Conservation (phyloP, 1,140 invertebrate genomes). For the Lordiphosa clarofinis region DNA sequence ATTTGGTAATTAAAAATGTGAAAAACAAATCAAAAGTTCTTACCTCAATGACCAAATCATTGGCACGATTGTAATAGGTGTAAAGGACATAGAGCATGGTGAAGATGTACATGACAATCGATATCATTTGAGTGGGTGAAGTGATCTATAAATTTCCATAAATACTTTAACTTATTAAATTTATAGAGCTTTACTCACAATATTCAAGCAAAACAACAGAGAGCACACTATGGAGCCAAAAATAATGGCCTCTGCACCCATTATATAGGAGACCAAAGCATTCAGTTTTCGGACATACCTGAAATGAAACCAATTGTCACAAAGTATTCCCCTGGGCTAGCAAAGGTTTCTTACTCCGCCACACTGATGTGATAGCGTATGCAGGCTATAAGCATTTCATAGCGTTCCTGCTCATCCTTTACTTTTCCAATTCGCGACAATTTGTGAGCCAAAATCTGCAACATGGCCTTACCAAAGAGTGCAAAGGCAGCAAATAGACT, state of each 20-base stretch:
- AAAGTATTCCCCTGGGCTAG: not conserved
- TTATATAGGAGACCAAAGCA: slow-evolving; percentile 51
- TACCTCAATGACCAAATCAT: slow-evolving; percentile 66
- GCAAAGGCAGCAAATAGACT: slow-evolving; percentile 68
- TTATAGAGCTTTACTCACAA: too few relatives aligned
- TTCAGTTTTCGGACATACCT: slow-evolving; percentile 63
- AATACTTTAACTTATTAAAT: too few relatives aligned
- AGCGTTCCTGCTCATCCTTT: slow-evolving; percentile 15
- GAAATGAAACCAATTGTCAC: slow-evolving; percentile 4
- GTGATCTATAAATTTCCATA: slow-evolving; percentile 21
- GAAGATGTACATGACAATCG: slow-evolving; percentile 64
- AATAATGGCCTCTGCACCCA: slow-evolving; percentile 64
- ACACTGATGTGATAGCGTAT: slow-evolving; percentile 45
- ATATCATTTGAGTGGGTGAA: slow-evolving; percentile 46
- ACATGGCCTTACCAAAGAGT: slow-evolving; percentile 62
- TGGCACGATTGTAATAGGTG: slow-evolving; percentile 71
- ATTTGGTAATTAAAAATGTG: not conserved
- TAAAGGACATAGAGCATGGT: slow-evolving; percentile 74
- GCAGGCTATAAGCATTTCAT: slow-evolving; percentile 34
- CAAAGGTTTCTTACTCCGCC: slow-evolving; percentile 16
- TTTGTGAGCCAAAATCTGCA: slow-evolving; percentile 54
- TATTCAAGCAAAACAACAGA: slow-evolving; percentile 69
- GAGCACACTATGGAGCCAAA: slow-evolving; percentile 59
- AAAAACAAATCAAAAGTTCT: not conserved
- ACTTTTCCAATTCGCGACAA: slow-evolving; percentile 26